Conservation (phyloP, 2,797 vertebrate genomes). For the Sciaenops ocellatus region DNA sequence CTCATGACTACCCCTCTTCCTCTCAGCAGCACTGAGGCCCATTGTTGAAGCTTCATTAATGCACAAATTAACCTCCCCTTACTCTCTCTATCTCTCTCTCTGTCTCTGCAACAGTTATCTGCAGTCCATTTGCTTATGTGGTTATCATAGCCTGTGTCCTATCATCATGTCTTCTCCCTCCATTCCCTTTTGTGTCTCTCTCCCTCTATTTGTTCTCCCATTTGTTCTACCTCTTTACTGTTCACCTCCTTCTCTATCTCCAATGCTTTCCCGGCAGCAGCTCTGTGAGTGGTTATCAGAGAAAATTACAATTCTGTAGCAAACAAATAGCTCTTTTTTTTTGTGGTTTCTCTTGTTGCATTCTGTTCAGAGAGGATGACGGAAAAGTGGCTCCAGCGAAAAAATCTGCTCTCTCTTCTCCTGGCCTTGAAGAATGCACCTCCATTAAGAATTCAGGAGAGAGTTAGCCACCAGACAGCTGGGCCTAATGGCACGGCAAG, state of each 20-base stretch:
- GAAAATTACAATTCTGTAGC: conserved; percentile 56
- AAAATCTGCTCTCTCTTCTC: conserved; percentile 33
- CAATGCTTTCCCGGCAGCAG: conserved; percentile 28
- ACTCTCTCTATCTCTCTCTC: conserved; percentile 9
- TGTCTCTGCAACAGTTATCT: conserved; percentile 44
- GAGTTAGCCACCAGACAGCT: conserved; percentile 67
- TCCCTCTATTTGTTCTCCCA: conserved; percentile 48
- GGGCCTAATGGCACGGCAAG: conserved; percentile 62
- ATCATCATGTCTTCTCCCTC: conserved; percentile 21
- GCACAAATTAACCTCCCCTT: conserved; percentile 54
- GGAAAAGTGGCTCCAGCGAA: conserved; percentile 47
- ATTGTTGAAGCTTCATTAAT: conserved; percentile 65
- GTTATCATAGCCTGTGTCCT: conserved; percentile 38
- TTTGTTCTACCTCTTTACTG: conserved; percentile 51
- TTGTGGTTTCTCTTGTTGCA: conserved; percentile 22
- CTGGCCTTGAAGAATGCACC: conserved; percentile 57
- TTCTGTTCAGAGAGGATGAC: conserved; percentile 16
- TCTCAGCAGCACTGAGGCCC: conserved; percentile 51
- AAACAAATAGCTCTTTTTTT: conserved; percentile 56
- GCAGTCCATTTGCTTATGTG: conserved; percentile 42
- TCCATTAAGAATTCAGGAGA: conserved; percentile 75
- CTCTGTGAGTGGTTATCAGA: conserved; percentile 56
- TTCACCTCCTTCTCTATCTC: conserved; percentile 50
- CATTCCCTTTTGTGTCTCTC: conserved; percentile 8
- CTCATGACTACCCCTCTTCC: conserved; percentile 45